Evolutionary conservation across 2,797 vertebrate species (phyloP).

Genomic region (Epinephelus coioides): DNA sequence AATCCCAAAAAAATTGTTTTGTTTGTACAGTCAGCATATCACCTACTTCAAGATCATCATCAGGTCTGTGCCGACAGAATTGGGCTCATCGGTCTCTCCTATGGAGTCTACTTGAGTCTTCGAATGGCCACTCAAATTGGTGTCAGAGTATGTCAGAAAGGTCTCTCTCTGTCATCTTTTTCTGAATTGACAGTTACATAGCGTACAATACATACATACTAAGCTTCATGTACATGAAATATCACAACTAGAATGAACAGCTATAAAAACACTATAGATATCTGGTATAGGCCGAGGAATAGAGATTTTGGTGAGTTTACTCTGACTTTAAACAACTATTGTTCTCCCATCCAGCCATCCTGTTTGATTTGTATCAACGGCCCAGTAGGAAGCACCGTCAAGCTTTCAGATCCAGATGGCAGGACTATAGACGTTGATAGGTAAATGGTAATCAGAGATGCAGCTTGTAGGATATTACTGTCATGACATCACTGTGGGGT

Average conservation of each 20-base stretch:
- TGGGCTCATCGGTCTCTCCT: slow-evolving; percentile 78
- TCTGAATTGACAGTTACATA: not conserved
- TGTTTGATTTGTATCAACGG: slow-evolving; percentile 83
- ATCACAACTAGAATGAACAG: not conserved
- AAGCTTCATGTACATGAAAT: not conserved
- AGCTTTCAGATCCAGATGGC: not conserved
- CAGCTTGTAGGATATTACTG: not conserved
- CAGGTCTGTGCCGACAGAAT: slow-evolving; percentile 75
- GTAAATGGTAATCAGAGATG: slow-evolving; percentile 34
- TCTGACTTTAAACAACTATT: not conserved
- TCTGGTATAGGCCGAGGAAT: not conserved
- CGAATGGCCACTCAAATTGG: slow-evolving; percentile 47
- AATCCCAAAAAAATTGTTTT: not conserved
- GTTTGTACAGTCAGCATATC: slow-evolving; percentile 71
- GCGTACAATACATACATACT: too few relatives aligned
- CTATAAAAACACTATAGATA: not conserved
- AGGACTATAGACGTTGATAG: not conserved
- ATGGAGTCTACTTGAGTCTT: slow-evolving; percentile 70
- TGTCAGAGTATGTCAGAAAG: slow-evolving; percentile 65
- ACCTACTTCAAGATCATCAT: slow-evolving; percentile 70
- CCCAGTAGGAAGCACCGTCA: slow-evolving; percentile 52
- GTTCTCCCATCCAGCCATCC: slow-evolving; percentile 69
- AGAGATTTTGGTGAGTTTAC: not conserved
- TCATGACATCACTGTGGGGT: not conserved
- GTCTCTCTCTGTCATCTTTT: not conserved